Evolutionary conservation across 2,113 vertebrate genomes (phyloP).

Genomic region (Cololabis saira): DNA sequence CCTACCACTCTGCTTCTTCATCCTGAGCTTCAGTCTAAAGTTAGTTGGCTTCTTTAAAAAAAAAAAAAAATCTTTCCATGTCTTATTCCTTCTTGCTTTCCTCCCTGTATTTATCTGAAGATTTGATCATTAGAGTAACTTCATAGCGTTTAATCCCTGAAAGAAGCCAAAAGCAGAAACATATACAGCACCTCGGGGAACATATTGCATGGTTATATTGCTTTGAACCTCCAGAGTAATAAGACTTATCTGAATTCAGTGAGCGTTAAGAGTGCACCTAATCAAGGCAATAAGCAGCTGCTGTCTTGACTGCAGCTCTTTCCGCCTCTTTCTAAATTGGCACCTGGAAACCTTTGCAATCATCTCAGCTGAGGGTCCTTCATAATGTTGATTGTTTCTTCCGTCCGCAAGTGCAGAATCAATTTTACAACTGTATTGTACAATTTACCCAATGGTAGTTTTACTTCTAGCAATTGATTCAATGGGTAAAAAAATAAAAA

Average conservation of each 20-base stretch:
- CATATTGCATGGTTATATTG: neutral
- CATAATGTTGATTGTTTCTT: conserved; percentile 53
- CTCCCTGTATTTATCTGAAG: neutral
- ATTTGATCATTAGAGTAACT: neutral
- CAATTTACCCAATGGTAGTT: conserved; percentile 26
- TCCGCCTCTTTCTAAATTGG: conserved; percentile 31
- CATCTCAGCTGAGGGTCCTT: conserved; percentile 44
- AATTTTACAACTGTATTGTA: conserved; percentile 14
- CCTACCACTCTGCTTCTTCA: conserved; percentile 13
- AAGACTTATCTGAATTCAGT: conserved; percentile 1
- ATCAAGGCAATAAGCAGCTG: conserved; percentile 62
- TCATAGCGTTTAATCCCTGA: neutral
- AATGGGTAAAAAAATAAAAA: conserved; percentile 17
- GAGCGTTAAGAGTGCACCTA: conserved; percentile 38
- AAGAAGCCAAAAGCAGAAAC: conserved; percentile 8
- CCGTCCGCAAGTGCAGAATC: conserved; percentile 36
- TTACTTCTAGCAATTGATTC: conserved; percentile 32
- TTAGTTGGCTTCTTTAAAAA: neutral
- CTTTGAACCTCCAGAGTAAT: conserved; percentile 11
- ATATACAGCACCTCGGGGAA: neutral
- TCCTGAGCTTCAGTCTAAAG: conserved; percentile 7
- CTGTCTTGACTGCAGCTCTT: conserved; percentile 51
- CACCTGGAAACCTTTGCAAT: conserved; percentile 63
- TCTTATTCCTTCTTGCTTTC: neutral
- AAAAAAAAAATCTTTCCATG: neutral